Conservation (phyloP, 2,113 vertebrate species). For the Malurus elegans region DNA sequence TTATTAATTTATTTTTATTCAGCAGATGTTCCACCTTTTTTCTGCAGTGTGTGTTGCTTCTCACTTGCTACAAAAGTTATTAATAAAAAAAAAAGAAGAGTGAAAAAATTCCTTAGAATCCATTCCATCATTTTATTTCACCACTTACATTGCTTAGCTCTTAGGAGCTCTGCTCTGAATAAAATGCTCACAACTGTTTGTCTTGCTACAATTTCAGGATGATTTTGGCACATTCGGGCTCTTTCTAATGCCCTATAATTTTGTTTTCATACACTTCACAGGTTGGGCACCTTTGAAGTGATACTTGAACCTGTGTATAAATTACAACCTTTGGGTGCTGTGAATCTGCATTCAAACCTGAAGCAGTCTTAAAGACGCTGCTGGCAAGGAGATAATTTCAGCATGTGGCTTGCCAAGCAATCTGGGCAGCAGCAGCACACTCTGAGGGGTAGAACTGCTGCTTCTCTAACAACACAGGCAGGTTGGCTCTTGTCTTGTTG, state of each 20-base stretch:
- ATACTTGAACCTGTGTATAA: slow-evolving; percentile 43
- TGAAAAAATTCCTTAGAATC: not conserved
- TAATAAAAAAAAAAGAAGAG: too few relatives aligned
- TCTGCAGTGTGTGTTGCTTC: not conserved
- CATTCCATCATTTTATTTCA: not conserved
- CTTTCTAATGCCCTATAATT: not conserved
- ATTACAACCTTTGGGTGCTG: slow-evolving; percentile 29
- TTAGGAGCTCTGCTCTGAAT: not conserved
- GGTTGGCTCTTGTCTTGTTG: not conserved
- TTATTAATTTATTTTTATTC: not conserved
- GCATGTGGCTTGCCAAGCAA: slow-evolving; percentile 21
- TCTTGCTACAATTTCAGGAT: not conserved
- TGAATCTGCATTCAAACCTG: slow-evolving; percentile 51
- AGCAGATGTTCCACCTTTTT: not conserved
- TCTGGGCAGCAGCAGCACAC: not conserved
- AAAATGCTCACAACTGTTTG: not conserved
- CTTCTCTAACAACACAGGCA: not conserved
- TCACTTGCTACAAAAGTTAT: not conserved
- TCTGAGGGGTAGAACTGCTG: not conserved
- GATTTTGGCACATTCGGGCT: not conserved
- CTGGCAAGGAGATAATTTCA: slow-evolving; percentile 31
- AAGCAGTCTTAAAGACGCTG: slow-evolving; percentile 35
- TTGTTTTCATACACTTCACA: slow-evolving; percentile 3
- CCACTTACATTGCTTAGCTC: not conserved
- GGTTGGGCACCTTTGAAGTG: slow-evolving; percentile 25